Base-by-base conservation (phyloP, 2,113 vertebrate genomes). In the Acanthochromis polyacanthus region DNA sequence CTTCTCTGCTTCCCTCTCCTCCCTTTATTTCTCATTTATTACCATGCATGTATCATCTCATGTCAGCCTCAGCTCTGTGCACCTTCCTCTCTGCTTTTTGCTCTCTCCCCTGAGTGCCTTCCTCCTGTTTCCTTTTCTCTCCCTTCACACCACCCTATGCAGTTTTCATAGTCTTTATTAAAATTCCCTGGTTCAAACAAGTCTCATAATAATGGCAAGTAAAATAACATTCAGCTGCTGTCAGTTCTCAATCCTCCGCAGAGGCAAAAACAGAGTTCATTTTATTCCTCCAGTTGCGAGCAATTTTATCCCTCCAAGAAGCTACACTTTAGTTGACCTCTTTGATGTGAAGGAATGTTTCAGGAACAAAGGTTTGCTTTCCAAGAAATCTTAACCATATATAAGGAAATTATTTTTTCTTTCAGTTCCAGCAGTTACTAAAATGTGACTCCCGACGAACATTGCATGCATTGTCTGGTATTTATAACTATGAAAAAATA, bases 41-140 rank as follows among this genome's bases (percentile, higher is more conserved):
- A 80, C 71, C 59, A 65, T 59, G 59, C 81, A 86, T 90, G 82
- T 80, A 85, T 90, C 83, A 85, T 84, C 69, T 84, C 72, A 70
- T 74, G 88, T 84, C 86, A 84, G 80, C 66, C 58, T 23, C 51
- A 50, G 74, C 80, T 71, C 38, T 40, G 48, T 76, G 59, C 63
- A 68, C 55, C 60, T 72, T 75, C 43, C 61, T 75, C 72, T 87
- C 55, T 74, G 68, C 65, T 58, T 75, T 84, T 68, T 45, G 60
- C 75, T 82, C 62, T 71, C 43, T 75, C 72, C 63, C 62, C 64
- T 60, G 66, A 69, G 62, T 58, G 23, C 52, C 77, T 82, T 38
- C 61, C 78, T 84, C 65, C 43, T 57, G 55, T 57, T 81, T 53
- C 14, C 30, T 68, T 63, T 52, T 55, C 69, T 63, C 60, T 81